phyloP scores from a whole-genome alignment of 2,888 invertebrate genomes.

The Leptura quadrifasciata region DNA sequence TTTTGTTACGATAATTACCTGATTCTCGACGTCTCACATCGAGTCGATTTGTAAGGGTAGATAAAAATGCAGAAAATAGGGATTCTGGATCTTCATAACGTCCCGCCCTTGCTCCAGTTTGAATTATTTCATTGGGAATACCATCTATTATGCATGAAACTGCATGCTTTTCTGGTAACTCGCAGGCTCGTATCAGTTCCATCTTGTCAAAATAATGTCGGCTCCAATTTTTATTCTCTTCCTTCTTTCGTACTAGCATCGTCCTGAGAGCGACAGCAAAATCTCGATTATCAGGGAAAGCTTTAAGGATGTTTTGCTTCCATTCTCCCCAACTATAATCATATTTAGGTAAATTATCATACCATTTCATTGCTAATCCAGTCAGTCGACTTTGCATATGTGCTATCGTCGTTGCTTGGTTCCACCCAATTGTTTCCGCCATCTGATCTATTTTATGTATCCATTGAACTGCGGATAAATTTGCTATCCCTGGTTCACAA shows the following conservation, averaged over 20 bases:
- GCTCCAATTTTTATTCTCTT: conserved; percentile 22
- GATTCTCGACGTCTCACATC: not conserved
- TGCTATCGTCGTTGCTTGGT: too few relatives aligned
- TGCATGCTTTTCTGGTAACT: conserved; percentile 19
- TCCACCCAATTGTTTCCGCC: too few relatives aligned
- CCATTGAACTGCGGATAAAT: conserved; percentile 12
- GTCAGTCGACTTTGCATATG: conserved; percentile 19
- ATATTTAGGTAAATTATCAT: conserved; percentile 42
- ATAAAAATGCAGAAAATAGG: conserved; percentile 14
- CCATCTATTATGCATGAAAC: conserved; percentile 44
- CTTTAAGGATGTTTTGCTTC: not conserved
- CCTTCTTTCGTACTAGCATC: conserved; percentile 35
- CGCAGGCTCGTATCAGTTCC: conserved; percentile 26
- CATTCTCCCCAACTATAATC: conserved; percentile 37
- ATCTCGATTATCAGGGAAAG: conserved; percentile 43
- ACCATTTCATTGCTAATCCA: conserved; percentile 34
- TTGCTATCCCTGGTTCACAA: conserved; percentile 8
- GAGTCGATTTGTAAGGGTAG: not conserved
- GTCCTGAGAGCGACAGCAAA: conserved; percentile 33
- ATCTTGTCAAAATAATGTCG: conserved; percentile 31
- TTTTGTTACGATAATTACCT: not conserved
- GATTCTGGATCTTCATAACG: conserved; percentile 38
- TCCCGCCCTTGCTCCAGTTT: conserved; percentile 40
- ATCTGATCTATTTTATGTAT: too few relatives aligned
- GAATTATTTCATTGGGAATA: conserved; percentile 30